phyloP scores from a whole-genome alignment of 2,113 vertebrate genomes.

The Engraulis encrasicolus region DNA sequence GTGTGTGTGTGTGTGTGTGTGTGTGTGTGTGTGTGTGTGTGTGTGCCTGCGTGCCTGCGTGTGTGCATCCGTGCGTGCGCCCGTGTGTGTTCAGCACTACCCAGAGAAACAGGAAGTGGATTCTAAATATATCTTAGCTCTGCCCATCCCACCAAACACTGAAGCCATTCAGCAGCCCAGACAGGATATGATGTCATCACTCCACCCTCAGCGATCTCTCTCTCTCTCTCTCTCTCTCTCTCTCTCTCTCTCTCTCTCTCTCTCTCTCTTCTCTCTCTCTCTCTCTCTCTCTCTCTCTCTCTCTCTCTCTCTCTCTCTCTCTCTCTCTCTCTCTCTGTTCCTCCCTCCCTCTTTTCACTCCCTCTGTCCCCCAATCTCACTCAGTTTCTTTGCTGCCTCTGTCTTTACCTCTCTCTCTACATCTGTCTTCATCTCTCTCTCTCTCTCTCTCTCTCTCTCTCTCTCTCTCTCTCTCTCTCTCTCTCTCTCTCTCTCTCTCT shows the following conservation, averaged over 20 bases:
- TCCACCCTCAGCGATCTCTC: too few relatives aligned
- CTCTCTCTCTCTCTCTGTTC: not conserved
- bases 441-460: not conserved
- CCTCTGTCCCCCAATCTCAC: not conserved
- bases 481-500: not conserved
- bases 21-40: not conserved
- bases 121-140: constrained; percentile 52
- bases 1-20: too few relatives aligned
- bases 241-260: not conserved
- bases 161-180: constrained; percentile 42
- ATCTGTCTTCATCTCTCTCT: not conserved
- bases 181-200: constrained; percentile 51
- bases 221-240: too few relatives aligned
- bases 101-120: constrained; percentile 34
- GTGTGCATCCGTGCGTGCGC: too few relatives aligned
- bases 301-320: not conserved
- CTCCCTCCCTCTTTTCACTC: not conserved
- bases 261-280: not conserved
- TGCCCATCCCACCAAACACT: constrained; percentile 48
- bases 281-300: too few relatives aligned
- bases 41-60: too few relatives aligned
- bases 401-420: not conserved
- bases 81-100: constrained; percentile 45
- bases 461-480: not conserved
- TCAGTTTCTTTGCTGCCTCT: too few relatives aligned